Evolutionary conservation across 2,888 invertebrate genomes (phyloP).

Genomic region (Dryadula phaetusa): DNA sequence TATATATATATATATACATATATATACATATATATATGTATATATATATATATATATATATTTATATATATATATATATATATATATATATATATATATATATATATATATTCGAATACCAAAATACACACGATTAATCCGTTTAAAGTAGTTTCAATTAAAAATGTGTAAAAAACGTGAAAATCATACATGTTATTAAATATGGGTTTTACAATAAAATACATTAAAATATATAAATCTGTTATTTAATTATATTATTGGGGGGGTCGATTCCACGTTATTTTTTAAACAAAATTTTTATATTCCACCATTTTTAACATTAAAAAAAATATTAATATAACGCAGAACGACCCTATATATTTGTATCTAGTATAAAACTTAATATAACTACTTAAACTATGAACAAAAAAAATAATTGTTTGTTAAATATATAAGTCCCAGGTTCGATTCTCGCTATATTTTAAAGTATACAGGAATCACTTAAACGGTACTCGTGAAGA

Average conservation of each 20-base stretch:
- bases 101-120: too few species aligned
- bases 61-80: not conserved
- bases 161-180: too few species aligned
- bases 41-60: conserved; percentile 1
- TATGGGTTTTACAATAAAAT: not conserved
- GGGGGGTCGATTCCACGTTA: not conserved
- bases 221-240: conserved; percentile 12
- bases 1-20: not conserved
- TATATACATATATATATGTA: not conserved
- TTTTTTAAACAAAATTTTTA: too few species aligned
- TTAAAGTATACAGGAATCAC: too few species aligned
- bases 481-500: too few species aligned
- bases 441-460: too few species aligned
- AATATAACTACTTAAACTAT: conserved; percentile 4
- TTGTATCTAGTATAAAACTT: not conserved
- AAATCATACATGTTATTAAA: too few species aligned
- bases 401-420: too few species aligned
- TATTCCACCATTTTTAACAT: not conserved
- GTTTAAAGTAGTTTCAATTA: too few species aligned
- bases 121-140: too few species aligned
- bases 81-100: not conserved
- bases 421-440: too few species aligned
- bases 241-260: conserved; percentile 7
- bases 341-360: not conserved
- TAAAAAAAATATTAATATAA: not conserved